Conservation (phyloP, 2,797 vertebrate species). For the Pipistrellus pygmaeus region DNA sequence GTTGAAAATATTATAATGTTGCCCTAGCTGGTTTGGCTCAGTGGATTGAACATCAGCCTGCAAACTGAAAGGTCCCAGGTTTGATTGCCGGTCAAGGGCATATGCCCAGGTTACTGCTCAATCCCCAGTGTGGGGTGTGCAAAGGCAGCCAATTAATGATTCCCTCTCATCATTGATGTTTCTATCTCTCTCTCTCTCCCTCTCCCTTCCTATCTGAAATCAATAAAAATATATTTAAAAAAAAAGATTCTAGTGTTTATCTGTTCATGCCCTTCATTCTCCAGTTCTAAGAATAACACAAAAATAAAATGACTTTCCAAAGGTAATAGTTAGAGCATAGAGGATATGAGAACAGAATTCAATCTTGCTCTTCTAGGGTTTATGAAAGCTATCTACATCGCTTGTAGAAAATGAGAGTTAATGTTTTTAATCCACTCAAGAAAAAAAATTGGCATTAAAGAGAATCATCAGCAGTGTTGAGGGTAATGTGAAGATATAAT, state of each 20-base stretch:
- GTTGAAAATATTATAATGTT: not conserved
- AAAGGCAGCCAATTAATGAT: no score
- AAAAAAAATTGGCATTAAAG: not conserved
- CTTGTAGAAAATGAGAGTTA: slow-evolving; percentile 8
- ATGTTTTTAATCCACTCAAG: slow-evolving; percentile 27
- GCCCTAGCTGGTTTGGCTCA: no score
- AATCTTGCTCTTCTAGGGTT: not conserved
- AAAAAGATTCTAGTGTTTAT: not conserved
- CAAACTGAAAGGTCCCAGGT: no score
- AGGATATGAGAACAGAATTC: not conserved
- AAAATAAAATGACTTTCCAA: not conserved
- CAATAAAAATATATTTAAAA: no score
- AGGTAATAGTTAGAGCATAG: not conserved
- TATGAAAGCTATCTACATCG: not conserved
- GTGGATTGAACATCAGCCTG: no score
- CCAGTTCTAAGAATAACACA: not conserved
- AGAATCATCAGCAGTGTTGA: slow-evolving; percentile 7
- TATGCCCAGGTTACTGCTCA: no score
- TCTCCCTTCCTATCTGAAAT: no score
- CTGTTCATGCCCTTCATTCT: not conserved
- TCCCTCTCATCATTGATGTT: no score
- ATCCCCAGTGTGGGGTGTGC: no score
- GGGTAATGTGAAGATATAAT: slow-evolving; percentile 38
- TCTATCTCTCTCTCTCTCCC: no score
- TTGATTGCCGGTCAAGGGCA: no score